A percentile compares a stretch with the other conserved stretches of the same genome.
phyloP scores from a whole-genome alignment of 2,888 invertebrate genomes.

The Allolobophora icterica region DNA sequence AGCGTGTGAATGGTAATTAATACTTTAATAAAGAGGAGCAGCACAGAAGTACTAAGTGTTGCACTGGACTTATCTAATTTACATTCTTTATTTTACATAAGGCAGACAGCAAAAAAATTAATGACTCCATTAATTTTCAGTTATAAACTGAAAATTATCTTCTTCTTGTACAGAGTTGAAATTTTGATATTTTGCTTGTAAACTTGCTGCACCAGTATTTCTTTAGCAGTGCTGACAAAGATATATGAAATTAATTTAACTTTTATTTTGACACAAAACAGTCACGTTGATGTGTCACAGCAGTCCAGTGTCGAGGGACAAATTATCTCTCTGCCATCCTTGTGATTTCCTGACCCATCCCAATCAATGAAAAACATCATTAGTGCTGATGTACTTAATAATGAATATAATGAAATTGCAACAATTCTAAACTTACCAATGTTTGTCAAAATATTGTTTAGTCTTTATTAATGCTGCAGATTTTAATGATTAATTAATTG shows the following conservation, averaged over 20 bases:
- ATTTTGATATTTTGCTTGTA: neutral
- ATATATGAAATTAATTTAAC: neutral
- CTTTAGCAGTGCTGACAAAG: neutral
- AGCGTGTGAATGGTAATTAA: too few relatives aligned
- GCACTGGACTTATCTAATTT: neutral
- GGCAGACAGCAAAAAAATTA: neutral
- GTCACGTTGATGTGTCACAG: neutral
- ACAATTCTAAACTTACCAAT: neutral
- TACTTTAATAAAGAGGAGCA: too few relatives aligned
- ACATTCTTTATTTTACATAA: neutral
- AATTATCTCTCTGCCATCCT: neutral
- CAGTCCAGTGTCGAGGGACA: neutral
- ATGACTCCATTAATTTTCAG: neutral
- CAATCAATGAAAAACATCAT: neutral
- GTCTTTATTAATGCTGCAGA: too few relatives aligned
- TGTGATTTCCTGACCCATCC: neutral
- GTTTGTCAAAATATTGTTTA: neutral
- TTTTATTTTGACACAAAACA: neutral
- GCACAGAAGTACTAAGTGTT: neutral
- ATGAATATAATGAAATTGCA: neutral
- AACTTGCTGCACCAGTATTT: neutral
- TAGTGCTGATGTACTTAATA: neutral
- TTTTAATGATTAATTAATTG: too few relatives aligned
- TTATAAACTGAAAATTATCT: too few relatives aligned
- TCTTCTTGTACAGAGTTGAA: neutral